Percentiles rank a stretch among this genome's conserved stretches.
These are phyloP conservation scores for Moxostoma hubbsi DNA, from an alignment of 2,797 vertebrate genomes.

Conservation along the genomic window DNA sequence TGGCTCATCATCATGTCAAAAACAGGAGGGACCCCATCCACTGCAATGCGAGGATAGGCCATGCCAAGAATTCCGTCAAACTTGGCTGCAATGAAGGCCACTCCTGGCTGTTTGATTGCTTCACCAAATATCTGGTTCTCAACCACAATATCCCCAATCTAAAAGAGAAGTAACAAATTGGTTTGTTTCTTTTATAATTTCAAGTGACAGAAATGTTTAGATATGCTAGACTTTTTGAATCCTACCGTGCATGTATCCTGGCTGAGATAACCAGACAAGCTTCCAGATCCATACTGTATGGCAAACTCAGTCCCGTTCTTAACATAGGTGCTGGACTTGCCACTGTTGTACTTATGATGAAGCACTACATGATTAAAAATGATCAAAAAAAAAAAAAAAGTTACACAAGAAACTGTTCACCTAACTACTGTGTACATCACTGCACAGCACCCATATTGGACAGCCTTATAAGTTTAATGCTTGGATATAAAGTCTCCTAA, in stretches of 20 bases:
- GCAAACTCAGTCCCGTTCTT: conserved; percentile 90
- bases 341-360: conserved; percentile 89
- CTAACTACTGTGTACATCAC: too few relatives aligned
- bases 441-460: too few relatives aligned
- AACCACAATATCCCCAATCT: conserved; percentile 76
- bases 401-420: too few relatives aligned
- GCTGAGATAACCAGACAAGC: conserved; percentile 92
- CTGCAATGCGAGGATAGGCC: conserved; percentile 86
- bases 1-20: conserved; percentile 93
- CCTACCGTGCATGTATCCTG: conserved; percentile 81
- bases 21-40: conserved; percentile 83
- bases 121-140: conserved; percentile 89
- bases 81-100: conserved; percentile 90
- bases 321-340: conserved; percentile 87
- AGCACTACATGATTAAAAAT: conserved; percentile 74
- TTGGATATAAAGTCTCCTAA: neutral
- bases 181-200: neutral
- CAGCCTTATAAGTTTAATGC: neutral
- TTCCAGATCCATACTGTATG: conserved; percentile 93
- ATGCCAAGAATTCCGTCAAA: conserved; percentile 97
- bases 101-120: conserved; percentile 90
- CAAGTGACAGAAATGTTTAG: neutral
- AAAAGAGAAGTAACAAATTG: neutral
- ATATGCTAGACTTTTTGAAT: neutral
- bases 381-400: neutral